phyloP scores from a whole-genome alignment of 2,113 vertebrate species.

The Aepyceros melampus region DNA sequence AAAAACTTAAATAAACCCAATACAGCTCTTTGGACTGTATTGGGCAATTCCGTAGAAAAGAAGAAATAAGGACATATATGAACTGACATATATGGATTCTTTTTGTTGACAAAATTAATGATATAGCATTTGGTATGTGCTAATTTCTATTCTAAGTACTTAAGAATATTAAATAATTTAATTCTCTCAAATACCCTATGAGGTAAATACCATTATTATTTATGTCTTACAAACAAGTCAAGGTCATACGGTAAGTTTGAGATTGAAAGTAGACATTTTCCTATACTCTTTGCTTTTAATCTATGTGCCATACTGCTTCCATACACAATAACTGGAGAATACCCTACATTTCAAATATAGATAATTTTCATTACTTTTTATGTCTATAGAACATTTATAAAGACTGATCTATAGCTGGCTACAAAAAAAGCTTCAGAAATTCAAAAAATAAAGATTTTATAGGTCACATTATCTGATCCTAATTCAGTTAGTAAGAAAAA shows the following conservation, averaged over 20 bases:
- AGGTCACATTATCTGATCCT: background rate
- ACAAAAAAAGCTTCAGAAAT: background rate
- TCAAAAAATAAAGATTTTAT: background rate
- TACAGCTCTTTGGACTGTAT: background rate
- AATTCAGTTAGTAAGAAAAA: background rate
- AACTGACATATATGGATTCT: background rate
- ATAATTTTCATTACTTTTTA: background rate
- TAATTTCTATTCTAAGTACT: background rate
- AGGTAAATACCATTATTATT: background rate
- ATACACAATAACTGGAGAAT: background rate
- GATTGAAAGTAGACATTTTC: background rate
- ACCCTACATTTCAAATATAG: background rate
- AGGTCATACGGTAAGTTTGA: background rate
- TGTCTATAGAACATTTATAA: background rate
- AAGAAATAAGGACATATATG: background rate
- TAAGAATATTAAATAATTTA: background rate
- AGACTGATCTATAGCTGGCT: background rate
- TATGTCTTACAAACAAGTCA: background rate
- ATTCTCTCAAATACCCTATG: background rate
- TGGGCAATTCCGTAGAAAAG: background rate
- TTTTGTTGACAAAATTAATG: background rate
- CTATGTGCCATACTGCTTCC: background rate
- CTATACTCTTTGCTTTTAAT: background rate
- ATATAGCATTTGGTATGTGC: background rate
- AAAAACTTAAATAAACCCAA: background rate